A percentile compares a stretch with the other conserved stretches of the same genome.
Conservation (phyloP, 2,113 vertebrate species). For the Halcyon senegalensis region DNA sequence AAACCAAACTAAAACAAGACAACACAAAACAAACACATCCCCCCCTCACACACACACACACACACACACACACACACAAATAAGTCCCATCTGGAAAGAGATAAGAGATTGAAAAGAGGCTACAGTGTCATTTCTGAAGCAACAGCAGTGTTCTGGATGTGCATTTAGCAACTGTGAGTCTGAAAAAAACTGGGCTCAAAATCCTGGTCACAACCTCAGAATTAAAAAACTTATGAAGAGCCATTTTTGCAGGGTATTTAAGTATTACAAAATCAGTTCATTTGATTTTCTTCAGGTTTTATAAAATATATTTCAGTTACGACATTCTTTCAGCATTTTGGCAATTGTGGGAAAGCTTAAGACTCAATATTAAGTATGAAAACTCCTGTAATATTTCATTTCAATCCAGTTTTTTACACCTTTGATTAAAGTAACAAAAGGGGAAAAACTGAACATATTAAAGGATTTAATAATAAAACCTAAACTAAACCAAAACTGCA, state of each 20-base stretch:
- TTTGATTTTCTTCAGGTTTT: not conserved
- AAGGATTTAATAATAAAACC: not conserved
- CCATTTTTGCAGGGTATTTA: not conserved
- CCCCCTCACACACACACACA: too few species aligned
- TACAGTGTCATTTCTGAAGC: not conserved
- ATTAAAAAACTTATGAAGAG: not conserved
- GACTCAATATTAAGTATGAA: not conserved
- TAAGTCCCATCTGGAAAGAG: not conserved
- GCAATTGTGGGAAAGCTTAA: not conserved
- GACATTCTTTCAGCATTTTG: not conserved
- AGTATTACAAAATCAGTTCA: not conserved
- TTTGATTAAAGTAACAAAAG: not conserved
- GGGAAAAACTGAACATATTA: not conserved
- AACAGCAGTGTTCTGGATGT: not conserved
- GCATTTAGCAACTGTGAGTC: not conserved
- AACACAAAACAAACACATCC: too few species aligned
- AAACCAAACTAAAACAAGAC: too few species aligned
- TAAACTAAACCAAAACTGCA: not conserved
- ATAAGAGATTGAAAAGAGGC: not conserved
- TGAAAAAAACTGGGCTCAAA: not conserved
- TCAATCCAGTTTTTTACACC: not conserved
- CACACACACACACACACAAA: too few species aligned
- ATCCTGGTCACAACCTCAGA: not conserved
- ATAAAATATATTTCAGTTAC: not conserved
- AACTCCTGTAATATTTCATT: not conserved